phyloP scores from a whole-genome alignment of 2,113 vertebrate genomes.

The Helogale parvula region DNA sequence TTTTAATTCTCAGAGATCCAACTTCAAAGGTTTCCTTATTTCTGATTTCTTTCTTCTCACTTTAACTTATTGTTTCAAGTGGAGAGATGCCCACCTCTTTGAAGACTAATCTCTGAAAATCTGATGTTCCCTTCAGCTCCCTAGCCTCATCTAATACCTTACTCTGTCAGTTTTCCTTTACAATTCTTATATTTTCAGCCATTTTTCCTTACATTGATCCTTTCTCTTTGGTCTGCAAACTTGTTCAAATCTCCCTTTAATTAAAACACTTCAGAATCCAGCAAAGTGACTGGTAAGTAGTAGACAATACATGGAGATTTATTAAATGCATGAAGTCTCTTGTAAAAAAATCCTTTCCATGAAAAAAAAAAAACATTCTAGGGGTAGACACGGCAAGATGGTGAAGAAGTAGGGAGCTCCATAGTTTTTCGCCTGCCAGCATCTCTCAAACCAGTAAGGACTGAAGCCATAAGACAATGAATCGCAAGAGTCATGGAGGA shows the following conservation, averaged over 20 bases:
- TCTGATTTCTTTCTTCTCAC: conserved; percentile 48
- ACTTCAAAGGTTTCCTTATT: conserved; percentile 5
- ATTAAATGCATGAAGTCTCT: neutral
- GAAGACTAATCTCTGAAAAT: neutral
- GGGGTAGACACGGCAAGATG: too few relatives aligned
- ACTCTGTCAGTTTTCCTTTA: neutral
- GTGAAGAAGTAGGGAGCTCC: too few relatives aligned
- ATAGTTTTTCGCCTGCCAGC: too few relatives aligned
- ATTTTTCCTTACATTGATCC: neutral
- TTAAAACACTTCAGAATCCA: conserved; percentile 41
- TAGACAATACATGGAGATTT: conserved; percentile 52
- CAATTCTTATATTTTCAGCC: neutral
- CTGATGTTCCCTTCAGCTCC: neutral
- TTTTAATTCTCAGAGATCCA: conserved; percentile 17
- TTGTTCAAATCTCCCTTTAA: conserved; percentile 17
- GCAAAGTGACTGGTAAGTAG: neutral
- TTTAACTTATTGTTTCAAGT: conserved; percentile 25
- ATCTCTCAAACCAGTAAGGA: too few relatives aligned
- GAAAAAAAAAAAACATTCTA: neutral
- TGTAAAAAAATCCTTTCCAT: neutral
- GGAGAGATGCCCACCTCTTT: neutral
- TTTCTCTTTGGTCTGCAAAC: conserved; percentile 5
- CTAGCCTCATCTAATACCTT: neutral
- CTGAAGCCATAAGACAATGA: too few relatives aligned
- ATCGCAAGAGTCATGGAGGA: too few relatives aligned